These are phyloP conservation scores for Epinephelus moara DNA, from an alignment of 2,113 vertebrate genomes.

Conservation along the genomic window DNA sequence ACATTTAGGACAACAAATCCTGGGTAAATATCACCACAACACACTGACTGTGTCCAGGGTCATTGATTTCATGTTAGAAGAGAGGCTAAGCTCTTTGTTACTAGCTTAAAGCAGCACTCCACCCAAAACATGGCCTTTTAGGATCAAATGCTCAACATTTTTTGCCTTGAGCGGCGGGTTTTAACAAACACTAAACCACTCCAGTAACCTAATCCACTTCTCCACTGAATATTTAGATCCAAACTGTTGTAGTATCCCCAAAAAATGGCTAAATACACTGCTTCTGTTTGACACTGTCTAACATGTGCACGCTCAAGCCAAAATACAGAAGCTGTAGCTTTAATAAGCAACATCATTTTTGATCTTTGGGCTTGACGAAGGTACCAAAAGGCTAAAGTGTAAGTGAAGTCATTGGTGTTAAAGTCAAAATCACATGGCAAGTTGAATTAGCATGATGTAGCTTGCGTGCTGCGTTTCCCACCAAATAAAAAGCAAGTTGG, in stretches of 20 bases:
- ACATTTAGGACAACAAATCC: background rate
- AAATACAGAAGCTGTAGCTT: background rate
- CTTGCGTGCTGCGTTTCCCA: background rate
- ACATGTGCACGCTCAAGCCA: background rate
- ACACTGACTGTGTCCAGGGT: background rate
- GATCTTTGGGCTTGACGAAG: background rate
- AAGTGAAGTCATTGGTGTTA: background rate
- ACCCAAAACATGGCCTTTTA: background rate
- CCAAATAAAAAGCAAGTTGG: background rate
- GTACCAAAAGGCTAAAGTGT: background rate
- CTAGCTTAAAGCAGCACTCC: background rate
- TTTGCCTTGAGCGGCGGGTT: background rate
- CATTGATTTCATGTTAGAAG: constrained; percentile 20
- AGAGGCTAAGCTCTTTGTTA: constrained; percentile 10
- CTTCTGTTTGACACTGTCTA: background rate
- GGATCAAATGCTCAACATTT: constrained; percentile 4
- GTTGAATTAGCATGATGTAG: constrained; percentile 8
- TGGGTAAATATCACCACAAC: constrained; percentile 8
- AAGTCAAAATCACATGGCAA: background rate
- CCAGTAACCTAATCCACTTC: constrained; percentile 5
- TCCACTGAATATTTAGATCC: background rate
- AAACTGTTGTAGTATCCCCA: background rate
- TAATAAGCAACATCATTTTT: background rate
- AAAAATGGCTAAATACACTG: background rate
- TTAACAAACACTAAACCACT: constrained; percentile 8